These are phyloP conservation scores for Anas bernieri DNA, from an alignment of 2,797 vertebrate species.

Conservation along the genomic window DNA sequence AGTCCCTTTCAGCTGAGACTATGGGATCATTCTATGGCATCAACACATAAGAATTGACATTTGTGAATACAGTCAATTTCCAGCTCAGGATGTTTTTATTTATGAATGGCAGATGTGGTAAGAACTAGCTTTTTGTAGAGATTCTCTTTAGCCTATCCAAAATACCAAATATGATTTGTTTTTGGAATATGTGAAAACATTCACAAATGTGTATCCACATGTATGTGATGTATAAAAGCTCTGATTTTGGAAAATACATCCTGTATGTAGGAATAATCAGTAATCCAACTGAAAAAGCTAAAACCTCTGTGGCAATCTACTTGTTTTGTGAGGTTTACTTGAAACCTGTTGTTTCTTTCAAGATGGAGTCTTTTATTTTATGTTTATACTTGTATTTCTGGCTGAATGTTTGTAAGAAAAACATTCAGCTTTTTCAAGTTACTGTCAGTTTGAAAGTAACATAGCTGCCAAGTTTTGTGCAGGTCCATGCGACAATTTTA, in stretches of 20 bases:
- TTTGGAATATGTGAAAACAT: neutral
- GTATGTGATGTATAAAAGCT: neutral
- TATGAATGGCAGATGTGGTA: neutral
- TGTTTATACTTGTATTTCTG: neutral
- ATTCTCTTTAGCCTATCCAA: neutral
- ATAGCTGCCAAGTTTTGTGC: neutral
- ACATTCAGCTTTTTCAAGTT: neutral
- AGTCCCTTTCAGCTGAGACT: neutral
- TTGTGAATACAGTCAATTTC: neutral
- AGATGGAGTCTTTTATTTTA: neutral
- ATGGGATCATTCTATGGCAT: neutral
- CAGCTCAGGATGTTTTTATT: neutral
- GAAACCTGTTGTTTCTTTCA: slow-evolving; percentile 8
- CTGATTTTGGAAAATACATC: neutral
- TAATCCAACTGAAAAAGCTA: neutral
- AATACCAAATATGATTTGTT: neutral
- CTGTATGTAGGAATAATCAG: neutral
- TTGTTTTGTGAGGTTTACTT: neutral
- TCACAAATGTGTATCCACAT: slow-evolving; percentile 7
- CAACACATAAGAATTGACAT: neutral
- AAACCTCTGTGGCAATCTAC: neutral
- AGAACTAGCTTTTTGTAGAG: neutral
- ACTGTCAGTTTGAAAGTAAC: neutral
- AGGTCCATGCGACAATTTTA: neutral
- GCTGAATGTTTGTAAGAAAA: neutral